These are phyloP conservation scores for Chrysolina oricalcia DNA, from an alignment of 2,888 invertebrate species.

Conservation along the genomic window DNA sequence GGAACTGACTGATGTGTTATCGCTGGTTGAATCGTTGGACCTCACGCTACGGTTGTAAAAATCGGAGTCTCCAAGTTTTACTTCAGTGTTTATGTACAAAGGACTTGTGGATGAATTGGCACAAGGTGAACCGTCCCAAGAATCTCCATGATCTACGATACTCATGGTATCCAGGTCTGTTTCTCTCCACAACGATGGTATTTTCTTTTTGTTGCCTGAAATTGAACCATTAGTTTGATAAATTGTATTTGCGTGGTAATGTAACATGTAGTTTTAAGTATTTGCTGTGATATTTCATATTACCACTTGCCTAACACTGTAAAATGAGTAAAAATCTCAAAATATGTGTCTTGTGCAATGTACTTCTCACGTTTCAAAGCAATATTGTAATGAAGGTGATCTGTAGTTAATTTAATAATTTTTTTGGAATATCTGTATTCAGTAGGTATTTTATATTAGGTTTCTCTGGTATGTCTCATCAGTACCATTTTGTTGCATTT, in stretches of 20 bases:
- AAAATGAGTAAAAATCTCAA: too few species aligned
- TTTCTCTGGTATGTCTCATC: too few species aligned
- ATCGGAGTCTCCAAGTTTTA: constrained; percentile 61
- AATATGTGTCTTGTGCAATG: too few species aligned
- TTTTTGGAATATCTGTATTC: too few species aligned
- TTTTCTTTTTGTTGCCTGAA: constrained; percentile 73
- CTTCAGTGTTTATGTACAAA: constrained; percentile 81
- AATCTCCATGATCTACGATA: constrained; percentile 82
- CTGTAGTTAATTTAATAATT: too few species aligned
- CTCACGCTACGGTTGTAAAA: constrained; percentile 78
- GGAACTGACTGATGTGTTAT: constrained; percentile 62
- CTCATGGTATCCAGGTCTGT: constrained; percentile 91
- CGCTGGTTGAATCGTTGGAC: constrained; percentile 68
- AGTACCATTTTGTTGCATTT: too few species aligned
- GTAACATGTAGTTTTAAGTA: too few species aligned
- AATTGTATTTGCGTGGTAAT: not conserved
- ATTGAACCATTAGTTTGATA: not conserved
- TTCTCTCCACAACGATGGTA: constrained; percentile 87
- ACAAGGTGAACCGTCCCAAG: constrained; percentile 66
- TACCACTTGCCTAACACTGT: too few species aligned
- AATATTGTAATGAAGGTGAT: too few species aligned
- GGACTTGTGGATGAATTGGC: constrained; percentile 73
- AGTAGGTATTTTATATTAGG: too few species aligned
- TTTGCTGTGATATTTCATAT: too few species aligned
- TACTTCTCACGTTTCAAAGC: too few species aligned